These are phyloP conservation scores for Platyrinchus mystaceus DNA, from an alignment of 2,797 vertebrate genomes.

Conservation along the genomic window DNA sequence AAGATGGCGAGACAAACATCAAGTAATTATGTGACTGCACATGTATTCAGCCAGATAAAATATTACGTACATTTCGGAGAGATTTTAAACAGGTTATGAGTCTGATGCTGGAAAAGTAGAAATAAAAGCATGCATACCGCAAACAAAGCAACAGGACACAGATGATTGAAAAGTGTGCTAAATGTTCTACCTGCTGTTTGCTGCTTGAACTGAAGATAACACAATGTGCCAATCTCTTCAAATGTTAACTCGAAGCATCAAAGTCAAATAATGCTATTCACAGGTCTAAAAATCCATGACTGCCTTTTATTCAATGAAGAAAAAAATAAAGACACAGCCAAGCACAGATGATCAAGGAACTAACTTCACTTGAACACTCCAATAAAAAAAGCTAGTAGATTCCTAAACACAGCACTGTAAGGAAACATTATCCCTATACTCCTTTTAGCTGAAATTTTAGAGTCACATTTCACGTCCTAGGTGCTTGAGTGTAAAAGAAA, in stretches of 20 bases:
- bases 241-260: neutral
- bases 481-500: neutral
- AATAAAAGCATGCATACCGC: neutral
- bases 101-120: neutral
- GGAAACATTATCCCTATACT: neutral
- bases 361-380: neutral
- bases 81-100: neutral
- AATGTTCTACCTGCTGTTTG: neutral
- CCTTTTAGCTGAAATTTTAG: neutral
- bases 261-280: neutral
- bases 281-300: neutral
- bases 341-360: neutral
- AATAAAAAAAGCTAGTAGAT: neutral
- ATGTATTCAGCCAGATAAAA: neutral
- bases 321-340: neutral
- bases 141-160: neutral
- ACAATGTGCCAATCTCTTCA: neutral
- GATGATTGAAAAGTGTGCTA: neutral
- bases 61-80: neutral
- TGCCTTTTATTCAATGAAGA: neutral
- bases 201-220: neutral
- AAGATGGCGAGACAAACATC: neutral
- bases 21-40: neutral
- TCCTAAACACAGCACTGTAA: neutral
- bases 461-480: neutral